phyloP scores from a whole-genome alignment of 2,888 invertebrate genomes.

The Orthosia gothica region DNA sequence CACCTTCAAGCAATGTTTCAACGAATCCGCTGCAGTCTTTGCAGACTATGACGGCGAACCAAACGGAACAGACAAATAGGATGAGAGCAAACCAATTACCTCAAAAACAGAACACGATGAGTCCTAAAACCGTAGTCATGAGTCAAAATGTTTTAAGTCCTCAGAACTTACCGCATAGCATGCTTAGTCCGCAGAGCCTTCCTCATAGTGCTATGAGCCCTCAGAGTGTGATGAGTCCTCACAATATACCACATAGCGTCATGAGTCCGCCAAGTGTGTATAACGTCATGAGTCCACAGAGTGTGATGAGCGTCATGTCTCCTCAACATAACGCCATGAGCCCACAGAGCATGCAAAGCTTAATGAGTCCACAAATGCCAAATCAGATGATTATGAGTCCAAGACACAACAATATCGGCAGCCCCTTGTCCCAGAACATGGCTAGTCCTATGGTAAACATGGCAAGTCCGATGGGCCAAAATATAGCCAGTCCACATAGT shows the following conservation, averaged over 20 bases:
- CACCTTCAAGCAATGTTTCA: constrained; percentile 73
- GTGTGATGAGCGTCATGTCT: constrained; percentile 89
- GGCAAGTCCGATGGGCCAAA: constrained; percentile 81
- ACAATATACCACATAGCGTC: constrained; percentile 82
- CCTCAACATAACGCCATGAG: constrained; percentile 89
- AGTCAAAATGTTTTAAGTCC: constrained; percentile 87
- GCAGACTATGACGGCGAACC: constrained; percentile 87
- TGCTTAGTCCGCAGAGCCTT: constrained; percentile 88
- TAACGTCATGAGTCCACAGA: constrained; percentile 89
- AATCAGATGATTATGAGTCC: constrained; percentile 89
- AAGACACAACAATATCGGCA: constrained; percentile 83
- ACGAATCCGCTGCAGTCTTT: constrained; percentile 86
- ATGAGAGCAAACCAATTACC: constrained; percentile 83
- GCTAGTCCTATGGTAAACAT: constrained; percentile 83
- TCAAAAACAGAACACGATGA: constrained; percentile 83
- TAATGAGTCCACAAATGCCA: constrained; percentile 88
- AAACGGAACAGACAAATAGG: constrained; percentile 84
- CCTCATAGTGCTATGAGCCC: constrained; percentile 89
- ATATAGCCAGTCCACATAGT: constrained; percentile 84
- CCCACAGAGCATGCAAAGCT: constrained; percentile 87
- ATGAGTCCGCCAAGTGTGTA: constrained; percentile 88
- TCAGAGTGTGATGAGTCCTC: constrained; percentile 87
- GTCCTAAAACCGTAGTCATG: constrained; percentile 85
- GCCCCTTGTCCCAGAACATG: constrained; percentile 86
- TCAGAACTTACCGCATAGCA: constrained; percentile 84